These are phyloP conservation scores for Macrosoma leucophasiata DNA, from an alignment of 2,888 invertebrate genomes.

Conservation along the genomic window DNA sequence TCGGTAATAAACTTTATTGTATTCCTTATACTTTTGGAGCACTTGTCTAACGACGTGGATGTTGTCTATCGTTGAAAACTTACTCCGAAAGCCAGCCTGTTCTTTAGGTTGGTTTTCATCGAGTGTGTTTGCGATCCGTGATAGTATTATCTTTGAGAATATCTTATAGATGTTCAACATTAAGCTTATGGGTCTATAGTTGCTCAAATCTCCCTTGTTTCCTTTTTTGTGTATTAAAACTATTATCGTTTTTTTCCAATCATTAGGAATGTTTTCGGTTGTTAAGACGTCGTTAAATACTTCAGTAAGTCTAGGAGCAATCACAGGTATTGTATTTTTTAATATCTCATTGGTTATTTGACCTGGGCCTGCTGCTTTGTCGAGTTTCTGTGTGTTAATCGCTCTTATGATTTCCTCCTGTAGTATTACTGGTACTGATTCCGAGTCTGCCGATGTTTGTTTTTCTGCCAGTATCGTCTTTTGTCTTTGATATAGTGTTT, in stretches of 20 bases:
- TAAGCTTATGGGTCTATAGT: conserved; percentile 22
- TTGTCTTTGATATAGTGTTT: conserved; percentile 7
- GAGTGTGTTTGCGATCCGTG: conserved; percentile 12
- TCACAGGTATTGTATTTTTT: not conserved
- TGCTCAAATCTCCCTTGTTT: conserved; percentile 14
- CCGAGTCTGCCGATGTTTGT: conserved; percentile 1
- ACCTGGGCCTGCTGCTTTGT: conserved; percentile 13
- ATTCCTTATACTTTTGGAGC: conserved; percentile 6
- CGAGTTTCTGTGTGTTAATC: conserved; percentile 9
- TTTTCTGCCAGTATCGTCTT: conserved; percentile 1
- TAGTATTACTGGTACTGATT: conserved; percentile 18
- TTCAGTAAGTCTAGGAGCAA: conserved; percentile 5
- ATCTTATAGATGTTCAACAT: conserved; percentile 20
- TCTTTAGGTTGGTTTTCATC: conserved; percentile 15
- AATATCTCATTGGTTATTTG: conserved; percentile 10
- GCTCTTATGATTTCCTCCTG: conserved; percentile 21
- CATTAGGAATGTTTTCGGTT: conserved; percentile 6
- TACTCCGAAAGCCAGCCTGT: conserved; percentile 5
- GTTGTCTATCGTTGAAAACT: conserved; percentile 6
- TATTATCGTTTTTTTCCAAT: conserved; percentile 15
- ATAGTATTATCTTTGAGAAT: conserved; percentile 21
- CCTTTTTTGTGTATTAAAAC: conserved; percentile 19
- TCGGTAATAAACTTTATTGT: conserved; percentile 3
- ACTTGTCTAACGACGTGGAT: conserved; percentile 5
- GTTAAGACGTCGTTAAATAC: conserved; percentile 14